A percentile compares a stretch with the other conserved stretches of the same genome.
Conservation (phyloP, 2,888 invertebrate species). For the Caradrina clavipalpis region DNA sequence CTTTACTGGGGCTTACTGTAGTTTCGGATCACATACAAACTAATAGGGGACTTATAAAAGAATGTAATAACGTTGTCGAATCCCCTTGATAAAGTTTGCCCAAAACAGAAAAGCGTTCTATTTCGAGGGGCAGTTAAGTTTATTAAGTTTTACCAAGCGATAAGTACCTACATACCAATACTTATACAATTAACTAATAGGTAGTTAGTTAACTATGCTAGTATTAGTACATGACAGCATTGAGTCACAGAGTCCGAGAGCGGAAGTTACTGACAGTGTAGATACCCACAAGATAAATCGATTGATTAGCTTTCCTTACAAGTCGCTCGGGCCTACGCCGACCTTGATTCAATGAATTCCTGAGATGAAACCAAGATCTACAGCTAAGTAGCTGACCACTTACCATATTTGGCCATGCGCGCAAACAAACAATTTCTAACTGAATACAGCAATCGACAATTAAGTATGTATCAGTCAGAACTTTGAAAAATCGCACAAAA, state of each 20-base stretch:
- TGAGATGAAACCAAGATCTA: conserved; percentile 59
- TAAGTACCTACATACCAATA: too few relatives aligned
- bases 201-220: too few relatives aligned
- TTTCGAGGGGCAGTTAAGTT: too few relatives aligned
- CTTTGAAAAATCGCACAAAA: conserved; percentile 70
- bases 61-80: too few relatives aligned
- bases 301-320: conserved; percentile 64
- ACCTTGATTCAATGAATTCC: conserved; percentile 64
- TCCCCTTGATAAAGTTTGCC: too few relatives aligned
- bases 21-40: too few relatives aligned
- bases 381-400: conserved; percentile 29
- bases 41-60: too few relatives aligned
- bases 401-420: conserved; percentile 40
- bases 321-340: conserved; percentile 59
- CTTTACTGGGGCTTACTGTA: too few relatives aligned
- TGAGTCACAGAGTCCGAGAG: conserved; percentile 16
- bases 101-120: too few relatives aligned
- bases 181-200: too few relatives aligned
- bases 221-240: conserved; percentile 11
- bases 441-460: conserved; percentile 56
- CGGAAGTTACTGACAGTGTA: conserved; percentile 56
- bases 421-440: conserved; percentile 57
- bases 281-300: conserved; percentile 42
- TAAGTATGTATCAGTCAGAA: conserved; percentile 53
- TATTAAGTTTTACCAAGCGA: too few relatives aligned